Evolutionary conservation across 2,113 vertebrate species (phyloP).

Genomic region (Phylloscopus whistleri): DNA sequence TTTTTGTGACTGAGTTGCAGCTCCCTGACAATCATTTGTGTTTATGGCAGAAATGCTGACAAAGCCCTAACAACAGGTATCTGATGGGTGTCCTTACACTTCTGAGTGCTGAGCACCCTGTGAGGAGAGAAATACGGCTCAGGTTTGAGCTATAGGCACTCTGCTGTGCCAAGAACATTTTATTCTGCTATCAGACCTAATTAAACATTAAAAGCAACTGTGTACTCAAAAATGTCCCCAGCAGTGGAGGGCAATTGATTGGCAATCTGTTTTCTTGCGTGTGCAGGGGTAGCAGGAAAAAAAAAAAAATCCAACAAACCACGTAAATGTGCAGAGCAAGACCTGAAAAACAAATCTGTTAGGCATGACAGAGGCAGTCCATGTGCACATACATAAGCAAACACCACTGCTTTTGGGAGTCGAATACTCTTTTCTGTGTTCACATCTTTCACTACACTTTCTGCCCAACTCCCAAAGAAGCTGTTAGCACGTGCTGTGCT

Average conservation of each 20-base stretch:
- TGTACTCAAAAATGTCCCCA: background rate
- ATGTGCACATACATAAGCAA: fast-evolving
- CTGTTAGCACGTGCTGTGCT: background rate
- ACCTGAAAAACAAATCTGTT: background rate
- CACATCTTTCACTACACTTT: background rate
- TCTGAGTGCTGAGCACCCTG: background rate
- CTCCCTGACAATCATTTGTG: fast-evolving
- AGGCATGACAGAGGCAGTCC: background rate
- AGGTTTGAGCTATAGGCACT: background rate
- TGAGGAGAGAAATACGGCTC: background rate
- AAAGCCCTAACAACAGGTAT: background rate
- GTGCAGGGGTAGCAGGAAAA: background rate
- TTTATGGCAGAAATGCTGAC: background rate
- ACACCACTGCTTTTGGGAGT: background rate
- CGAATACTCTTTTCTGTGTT: background rate
- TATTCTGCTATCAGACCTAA: constrained; percentile 36
- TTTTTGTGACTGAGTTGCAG: background rate
- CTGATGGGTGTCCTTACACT: fast-evolving
- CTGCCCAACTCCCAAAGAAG: background rate
- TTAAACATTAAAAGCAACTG: constrained; percentile 35
- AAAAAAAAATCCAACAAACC: background rate
- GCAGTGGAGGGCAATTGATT: background rate
- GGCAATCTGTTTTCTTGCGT: background rate
- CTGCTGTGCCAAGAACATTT: background rate
- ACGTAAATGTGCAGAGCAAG: background rate